phyloP scores from a whole-genome alignment of 1,140 invertebrate species.

The Bombus confusus region DNA sequence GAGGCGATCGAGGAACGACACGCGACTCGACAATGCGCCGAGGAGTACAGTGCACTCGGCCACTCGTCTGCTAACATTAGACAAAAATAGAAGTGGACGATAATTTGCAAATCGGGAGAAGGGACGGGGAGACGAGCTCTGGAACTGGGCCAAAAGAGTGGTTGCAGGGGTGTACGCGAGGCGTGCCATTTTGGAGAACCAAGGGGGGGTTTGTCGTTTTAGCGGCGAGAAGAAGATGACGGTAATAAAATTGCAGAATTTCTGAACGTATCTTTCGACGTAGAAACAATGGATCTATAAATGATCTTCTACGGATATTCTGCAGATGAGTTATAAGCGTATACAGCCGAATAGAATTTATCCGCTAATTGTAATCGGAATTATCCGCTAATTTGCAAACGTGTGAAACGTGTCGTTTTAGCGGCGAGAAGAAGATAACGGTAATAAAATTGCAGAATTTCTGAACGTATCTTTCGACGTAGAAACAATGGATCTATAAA shows the following conservation, averaged over 20 bases:
- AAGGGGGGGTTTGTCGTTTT: neutral
- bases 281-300: no score
- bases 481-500: no score
- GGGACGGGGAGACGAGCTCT: conserved; percentile 10
- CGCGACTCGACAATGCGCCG: conserved; percentile 36
- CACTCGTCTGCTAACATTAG: conserved; percentile 75
- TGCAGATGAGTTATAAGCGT: no score
- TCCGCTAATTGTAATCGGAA: neutral
- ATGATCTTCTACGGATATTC: no score
- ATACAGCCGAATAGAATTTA: neutral
- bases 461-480: no score
- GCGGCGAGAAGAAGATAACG: neutral
- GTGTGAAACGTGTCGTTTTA: no score
- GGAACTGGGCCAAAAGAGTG: conserved; percentile 42
- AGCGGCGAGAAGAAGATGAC: neutral
- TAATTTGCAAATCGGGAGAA: conserved; percentile 74
- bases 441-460: no score
- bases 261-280: no score
- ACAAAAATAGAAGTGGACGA: conserved; percentile 76
- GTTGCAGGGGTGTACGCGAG: neutral
- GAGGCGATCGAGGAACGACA: neutral
- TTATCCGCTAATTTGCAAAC: no score
- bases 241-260: neutral
- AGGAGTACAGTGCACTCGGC: conserved; percentile 59
- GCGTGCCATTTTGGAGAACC: conserved; percentile 9